Base-by-base conservation (phyloP, 1,140 invertebrate species). In the Zophobas morio region DNA sequence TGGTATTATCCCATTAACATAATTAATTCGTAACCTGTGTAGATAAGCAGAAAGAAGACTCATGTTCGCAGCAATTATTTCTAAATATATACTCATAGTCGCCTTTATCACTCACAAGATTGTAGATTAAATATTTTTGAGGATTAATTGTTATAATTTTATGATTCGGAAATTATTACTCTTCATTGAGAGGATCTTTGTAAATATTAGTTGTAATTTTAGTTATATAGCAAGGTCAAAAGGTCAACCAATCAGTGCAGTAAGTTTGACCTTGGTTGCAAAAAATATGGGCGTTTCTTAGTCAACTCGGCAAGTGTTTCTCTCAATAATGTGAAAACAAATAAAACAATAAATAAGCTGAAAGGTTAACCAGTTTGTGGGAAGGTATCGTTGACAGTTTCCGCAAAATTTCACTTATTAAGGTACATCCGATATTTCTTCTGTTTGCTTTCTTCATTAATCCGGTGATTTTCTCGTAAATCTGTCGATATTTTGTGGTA, bases 281-380 rank as follows among this genome's bases (percentile, higher is more conserved):
- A 66, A 66, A 32, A 40, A 42, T 66, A 66, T 66, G 20, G 60
- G 60, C 60, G 39, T 66, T 66, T 32, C 42, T 40, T 66, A 20
- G n/a, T n/a, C n/a, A 6, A 63, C 35, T 63, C 49, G 49, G 42
- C 6, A 46, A 46, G 6, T 4, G 49, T 51, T 51, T 20, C n/a
- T 51, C 2, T 20, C 6, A 20, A 6, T 51, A 63, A 8, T 32
- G 57, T 39, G 37, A 39, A 66, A 66, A 66, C 42, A 66, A 66
- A 42, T 66, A 66, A 66, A 66, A 66, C 60, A 42, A 66, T 66
- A 66, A 66, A 42, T 66, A 66, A 66, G n/a, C 56, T 32, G 60
- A 66, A 66, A 66, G 60, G 60, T 66, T 40, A 66, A 42, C 39
- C 39, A 33, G 60, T 46, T 66, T 66, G 39, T 42, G 5, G 39